A percentile compares a stretch with the other conserved stretches of the same genome.
These are phyloP conservation scores for Anthonomus grandis DNA, from an alignment of 1,140 invertebrate species.

Conservation along the genomic window DNA sequence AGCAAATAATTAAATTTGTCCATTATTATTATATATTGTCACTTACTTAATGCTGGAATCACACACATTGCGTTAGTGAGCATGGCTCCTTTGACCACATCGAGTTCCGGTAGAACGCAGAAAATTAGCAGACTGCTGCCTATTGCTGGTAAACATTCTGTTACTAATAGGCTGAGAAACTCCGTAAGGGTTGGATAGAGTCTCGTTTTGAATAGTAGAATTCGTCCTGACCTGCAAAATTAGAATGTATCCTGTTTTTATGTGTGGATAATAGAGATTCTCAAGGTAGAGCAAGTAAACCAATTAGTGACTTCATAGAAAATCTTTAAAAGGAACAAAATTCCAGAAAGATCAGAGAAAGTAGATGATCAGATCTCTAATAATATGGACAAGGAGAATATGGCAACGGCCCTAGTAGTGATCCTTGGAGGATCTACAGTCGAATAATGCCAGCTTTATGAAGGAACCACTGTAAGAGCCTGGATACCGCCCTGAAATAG, in stretches of 20 bases:
- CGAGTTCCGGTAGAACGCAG: slow-evolving; percentile 81
- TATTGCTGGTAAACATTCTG: slow-evolving; percentile 82
- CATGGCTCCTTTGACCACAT: slow-evolving; percentile 89
- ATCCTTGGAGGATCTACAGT: too few species aligned
- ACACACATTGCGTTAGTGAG: slow-evolving; percentile 91
- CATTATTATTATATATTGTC: not conserved
- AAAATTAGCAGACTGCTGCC: slow-evolving; percentile 86
- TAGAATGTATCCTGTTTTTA: not conserved
- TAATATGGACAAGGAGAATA: too few species aligned
- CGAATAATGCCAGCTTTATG: too few species aligned
- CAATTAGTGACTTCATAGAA: too few species aligned
- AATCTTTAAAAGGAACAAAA: too few species aligned
- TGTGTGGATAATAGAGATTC: too few species aligned
- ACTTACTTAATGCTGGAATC: slow-evolving; percentile 69
- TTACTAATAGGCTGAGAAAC: slow-evolving; percentile 67
- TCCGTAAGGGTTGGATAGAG: slow-evolving; percentile 58
- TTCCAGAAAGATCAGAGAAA: too few species aligned
- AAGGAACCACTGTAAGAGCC: too few species aligned
- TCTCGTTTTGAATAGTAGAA: slow-evolving; percentile 85
- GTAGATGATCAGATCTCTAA: too few species aligned
- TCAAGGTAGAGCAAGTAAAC: too few species aligned
- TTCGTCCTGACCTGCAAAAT: slow-evolving; percentile 60
- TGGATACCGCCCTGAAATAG: too few species aligned
- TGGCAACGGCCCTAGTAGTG: too few species aligned
- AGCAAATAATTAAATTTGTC: not conserved